These are phyloP conservation scores for Harmothoe impar DNA, from an alignment of 2,888 invertebrate genomes.

Conservation along the genomic window DNA sequence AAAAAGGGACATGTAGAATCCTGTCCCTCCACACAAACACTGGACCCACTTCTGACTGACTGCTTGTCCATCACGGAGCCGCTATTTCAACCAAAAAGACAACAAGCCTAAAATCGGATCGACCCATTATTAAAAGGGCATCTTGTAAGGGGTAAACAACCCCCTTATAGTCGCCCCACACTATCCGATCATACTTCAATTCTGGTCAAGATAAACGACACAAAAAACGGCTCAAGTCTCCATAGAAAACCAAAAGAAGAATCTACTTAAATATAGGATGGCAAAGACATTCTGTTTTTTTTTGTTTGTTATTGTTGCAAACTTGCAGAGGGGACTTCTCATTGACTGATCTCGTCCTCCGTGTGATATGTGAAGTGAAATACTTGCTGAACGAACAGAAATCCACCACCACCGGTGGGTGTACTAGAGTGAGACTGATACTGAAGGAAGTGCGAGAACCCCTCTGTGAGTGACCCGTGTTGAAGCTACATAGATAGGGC, in stretches of 20 bases:
- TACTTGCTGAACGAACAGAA: conserved; percentile 50
- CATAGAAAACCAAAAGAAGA: conserved; percentile 12
- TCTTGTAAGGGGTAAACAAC: too few species aligned
- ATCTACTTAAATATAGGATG: background rate
- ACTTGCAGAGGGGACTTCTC: conserved; percentile 20
- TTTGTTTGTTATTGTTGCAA: background rate
- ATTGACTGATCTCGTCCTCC: conserved; percentile 20
- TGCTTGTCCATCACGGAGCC: background rate
- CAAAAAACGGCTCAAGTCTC: conserved; percentile 8
- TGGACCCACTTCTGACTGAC: background rate
- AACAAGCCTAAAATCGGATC: background rate
- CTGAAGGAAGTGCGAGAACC: background rate
- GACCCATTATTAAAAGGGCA: background rate
- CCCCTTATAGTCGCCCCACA: background rate
- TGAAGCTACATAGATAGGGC: too few species aligned
- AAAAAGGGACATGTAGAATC: background rate
- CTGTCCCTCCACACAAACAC: background rate
- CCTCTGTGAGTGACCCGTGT: background rate
- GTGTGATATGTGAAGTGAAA: conserved; percentile 8
- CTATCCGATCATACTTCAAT: background rate
- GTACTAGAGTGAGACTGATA: background rate
- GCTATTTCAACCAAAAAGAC: too few species aligned
- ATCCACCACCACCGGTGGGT: conserved; percentile 18
- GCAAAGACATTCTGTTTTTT: background rate
- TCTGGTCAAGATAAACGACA: background rate